Conservation (phyloP, 2,113 vertebrate species). For the Crypturellus undulatus region DNA sequence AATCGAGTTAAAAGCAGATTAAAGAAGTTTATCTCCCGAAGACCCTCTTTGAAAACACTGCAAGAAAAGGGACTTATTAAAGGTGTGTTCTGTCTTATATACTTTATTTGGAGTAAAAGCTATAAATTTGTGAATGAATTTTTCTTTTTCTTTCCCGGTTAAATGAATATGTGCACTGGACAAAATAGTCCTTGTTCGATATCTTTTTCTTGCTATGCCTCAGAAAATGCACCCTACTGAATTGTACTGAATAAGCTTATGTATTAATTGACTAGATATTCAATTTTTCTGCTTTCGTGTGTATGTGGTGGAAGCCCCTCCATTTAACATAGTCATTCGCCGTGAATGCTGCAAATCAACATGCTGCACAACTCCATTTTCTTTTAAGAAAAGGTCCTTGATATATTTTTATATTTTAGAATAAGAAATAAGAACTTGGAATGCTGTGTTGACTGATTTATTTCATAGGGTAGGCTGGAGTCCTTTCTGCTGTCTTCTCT, state of each 20-base stretch:
- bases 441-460: background rate
- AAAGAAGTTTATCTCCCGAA: constrained; percentile 91
- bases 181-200: background rate
- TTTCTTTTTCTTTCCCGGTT: background rate
- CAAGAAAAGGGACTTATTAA: constrained; percentile 92
- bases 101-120: background rate
- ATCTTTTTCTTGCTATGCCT: background rate
- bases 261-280: background rate
- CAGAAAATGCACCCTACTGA: background rate
- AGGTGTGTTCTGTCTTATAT: constrained; percentile 76
- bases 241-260: background rate
- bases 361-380: background rate
- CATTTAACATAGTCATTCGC: background rate
- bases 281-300: background rate
- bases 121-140: background rate
- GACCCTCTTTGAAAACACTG: constrained; percentile 89
- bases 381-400: background rate
- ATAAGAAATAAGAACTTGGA: background rate
- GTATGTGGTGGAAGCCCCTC: background rate
- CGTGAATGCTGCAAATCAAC: background rate
- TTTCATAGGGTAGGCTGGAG: background rate
- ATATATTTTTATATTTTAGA: background rate
- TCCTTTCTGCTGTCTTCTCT: constrained; percentile 10
- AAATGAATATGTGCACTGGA: background rate
- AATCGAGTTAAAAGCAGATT: constrained; percentile 88